These are phyloP conservation scores for Andrena dorsata DNA, from an alignment of 2,888 invertebrate genomes.

Conservation along the genomic window DNA sequence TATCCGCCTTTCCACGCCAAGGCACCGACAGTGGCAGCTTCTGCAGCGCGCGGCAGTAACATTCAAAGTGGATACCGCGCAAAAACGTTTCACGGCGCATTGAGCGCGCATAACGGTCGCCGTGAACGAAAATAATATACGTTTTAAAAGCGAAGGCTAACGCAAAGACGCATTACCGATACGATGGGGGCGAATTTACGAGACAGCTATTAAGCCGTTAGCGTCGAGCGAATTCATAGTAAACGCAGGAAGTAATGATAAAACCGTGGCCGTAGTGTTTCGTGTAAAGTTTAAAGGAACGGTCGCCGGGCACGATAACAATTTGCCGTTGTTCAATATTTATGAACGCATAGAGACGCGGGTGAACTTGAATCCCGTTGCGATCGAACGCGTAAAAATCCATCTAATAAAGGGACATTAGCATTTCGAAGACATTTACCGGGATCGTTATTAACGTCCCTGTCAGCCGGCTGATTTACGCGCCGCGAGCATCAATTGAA, in stretches of 20 bases:
- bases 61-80: neutral
- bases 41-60: neutral
- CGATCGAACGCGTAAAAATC: constrained; percentile 1
- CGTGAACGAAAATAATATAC: neutral
- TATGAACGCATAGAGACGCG: constrained; percentile 28
- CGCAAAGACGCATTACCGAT: constrained; percentile 15
- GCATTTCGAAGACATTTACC: constrained; percentile 30
- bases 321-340: constrained; percentile 45
- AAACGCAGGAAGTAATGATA: constrained; percentile 45
- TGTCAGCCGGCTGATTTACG: constrained; percentile 8
- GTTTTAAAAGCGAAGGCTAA: constrained; percentile 5
- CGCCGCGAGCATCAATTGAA: constrained; percentile 15
- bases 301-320: constrained; percentile 18
- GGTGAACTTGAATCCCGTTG: constrained; percentile 5
- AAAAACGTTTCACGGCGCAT: constrained; percentile 10
- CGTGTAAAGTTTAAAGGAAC: constrained; percentile 28
- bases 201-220: constrained; percentile 45
- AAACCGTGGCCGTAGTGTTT: constrained; percentile 29
- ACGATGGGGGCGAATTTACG: constrained; percentile 32
- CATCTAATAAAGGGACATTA: constrained; percentile 28
- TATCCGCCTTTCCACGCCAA: no score
- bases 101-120: neutral
- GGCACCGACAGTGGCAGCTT: neutral
- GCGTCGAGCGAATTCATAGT: constrained; percentile 42
- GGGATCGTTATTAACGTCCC: constrained; percentile 12